phyloP scores from a whole-genome alignment of 92 coral and sea anemone genomes.

The Bergia sp. region DNA sequence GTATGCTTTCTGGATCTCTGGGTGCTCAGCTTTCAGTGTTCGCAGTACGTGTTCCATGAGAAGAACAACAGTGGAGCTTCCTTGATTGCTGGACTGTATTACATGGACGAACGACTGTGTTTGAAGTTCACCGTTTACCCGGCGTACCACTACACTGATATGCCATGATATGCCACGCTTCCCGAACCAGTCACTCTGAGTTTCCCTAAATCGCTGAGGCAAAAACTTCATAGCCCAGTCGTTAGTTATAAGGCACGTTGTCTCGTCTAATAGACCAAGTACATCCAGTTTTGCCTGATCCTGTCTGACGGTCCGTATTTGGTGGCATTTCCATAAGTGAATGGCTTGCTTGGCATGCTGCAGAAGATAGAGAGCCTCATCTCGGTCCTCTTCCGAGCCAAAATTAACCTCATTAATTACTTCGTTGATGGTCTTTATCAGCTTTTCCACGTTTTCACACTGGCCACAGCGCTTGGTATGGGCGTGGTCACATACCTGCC shows the following conservation, averaged over 20 bases:
- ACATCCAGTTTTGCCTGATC: conserved; percentile 12
- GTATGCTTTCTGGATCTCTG: conserved; percentile 23
- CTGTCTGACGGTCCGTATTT: conserved; percentile 9
- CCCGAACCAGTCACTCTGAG: conserved; percentile 47
- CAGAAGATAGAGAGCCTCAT: neutral
- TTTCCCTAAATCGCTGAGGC: conserved; percentile 34
- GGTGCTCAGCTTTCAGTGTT: conserved; percentile 33
- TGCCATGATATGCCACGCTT: conserved; percentile 50
- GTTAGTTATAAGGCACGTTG: neutral
- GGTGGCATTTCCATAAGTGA: conserved; percentile 20
- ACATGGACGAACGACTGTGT: conserved; percentile 38
- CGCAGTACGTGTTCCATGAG: conserved; percentile 42
- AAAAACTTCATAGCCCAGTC: conserved; percentile 43
- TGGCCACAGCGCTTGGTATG: conserved; percentile 15
- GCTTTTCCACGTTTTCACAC: neutral
- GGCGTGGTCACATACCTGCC: neutral
- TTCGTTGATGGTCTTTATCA: neutral
- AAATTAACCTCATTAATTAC: neutral
- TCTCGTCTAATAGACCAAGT: neutral
- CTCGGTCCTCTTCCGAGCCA: conserved; percentile 10
- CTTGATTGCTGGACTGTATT: conserved; percentile 38
- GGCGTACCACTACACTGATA: conserved; percentile 47
- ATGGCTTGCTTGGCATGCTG: conserved; percentile 30
- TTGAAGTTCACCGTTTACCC: conserved; percentile 33
- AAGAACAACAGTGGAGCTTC: conserved; percentile 30